Conservation (phyloP, 2,797 vertebrate genomes). For the Pantherophis alleghaniensis region DNA sequence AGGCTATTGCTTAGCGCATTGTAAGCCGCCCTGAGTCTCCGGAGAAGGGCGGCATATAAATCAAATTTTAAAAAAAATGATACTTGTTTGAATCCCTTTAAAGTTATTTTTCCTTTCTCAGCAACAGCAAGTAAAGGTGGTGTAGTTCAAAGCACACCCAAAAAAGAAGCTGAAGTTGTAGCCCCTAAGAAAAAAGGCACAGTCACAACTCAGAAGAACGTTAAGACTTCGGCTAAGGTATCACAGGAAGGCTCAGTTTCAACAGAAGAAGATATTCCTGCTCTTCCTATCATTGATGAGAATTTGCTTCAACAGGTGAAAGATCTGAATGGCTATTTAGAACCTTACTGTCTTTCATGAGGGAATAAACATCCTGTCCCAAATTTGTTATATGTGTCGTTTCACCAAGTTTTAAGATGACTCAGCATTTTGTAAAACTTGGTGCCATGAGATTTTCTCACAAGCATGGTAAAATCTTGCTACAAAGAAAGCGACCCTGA, state of each 20-base stretch:
- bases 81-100: not conserved
- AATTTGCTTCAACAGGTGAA: conserved; percentile 64
- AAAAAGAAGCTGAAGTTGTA: conserved; percentile 59
- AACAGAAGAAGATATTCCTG: conserved; percentile 46
- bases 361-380: not conserved
- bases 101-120: conserved; percentile 40
- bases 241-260: not conserved
- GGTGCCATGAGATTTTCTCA: not conserved
- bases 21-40: no score
- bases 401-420: not conserved
- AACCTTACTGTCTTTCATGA: not conserved
- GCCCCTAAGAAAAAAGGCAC: conserved; percentile 52
- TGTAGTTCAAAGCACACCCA: conserved; percentile 27
- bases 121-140: conserved; percentile 69
- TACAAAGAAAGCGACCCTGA: not conserved
- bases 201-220: conserved; percentile 48
- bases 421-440: not conserved
- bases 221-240: conserved; percentile 41
- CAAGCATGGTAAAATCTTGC: not conserved
- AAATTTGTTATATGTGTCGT: not conserved
- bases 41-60: no score
- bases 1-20: no score
- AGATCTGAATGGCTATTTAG: not conserved
- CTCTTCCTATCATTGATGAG: conserved; percentile 25
- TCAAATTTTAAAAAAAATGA: not conserved